phyloP scores from a whole-genome alignment of 2,888 invertebrate genomes.

The Apodemia zela region DNA sequence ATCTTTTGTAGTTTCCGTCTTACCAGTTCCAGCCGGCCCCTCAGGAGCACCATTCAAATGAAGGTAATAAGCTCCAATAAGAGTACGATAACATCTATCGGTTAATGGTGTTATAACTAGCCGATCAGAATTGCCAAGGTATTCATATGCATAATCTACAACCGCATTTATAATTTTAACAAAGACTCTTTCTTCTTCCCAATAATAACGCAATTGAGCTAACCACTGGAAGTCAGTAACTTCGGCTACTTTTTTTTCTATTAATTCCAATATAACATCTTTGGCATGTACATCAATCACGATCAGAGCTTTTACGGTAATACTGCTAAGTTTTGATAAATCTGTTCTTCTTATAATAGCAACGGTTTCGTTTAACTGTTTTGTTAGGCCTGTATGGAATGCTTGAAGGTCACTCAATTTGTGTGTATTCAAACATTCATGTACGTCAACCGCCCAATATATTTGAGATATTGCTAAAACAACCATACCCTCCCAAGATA shows the following conservation, averaged over 20 bases:
- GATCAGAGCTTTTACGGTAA: conserved; percentile 90
- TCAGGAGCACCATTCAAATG: conserved; percentile 92
- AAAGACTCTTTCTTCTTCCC: conserved; percentile 83
- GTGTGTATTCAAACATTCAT: conserved; percentile 82
- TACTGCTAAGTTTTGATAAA: conserved; percentile 85
- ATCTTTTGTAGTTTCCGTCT: conserved; percentile 96
- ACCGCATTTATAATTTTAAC: conserved; percentile 90
- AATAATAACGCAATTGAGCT: conserved; percentile 90
- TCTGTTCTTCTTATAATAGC: conserved; percentile 85
- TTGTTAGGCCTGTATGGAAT: conserved; percentile 77
- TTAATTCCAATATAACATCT: conserved; percentile 86
- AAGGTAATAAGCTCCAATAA: conserved; percentile 90
- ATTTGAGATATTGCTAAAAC: conserved; percentile 89
- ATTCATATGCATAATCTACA: conserved; percentile 90
- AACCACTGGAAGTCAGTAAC: conserved; percentile 92
- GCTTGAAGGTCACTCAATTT: conserved; percentile 77
- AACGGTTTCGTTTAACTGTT: conserved; percentile 87
- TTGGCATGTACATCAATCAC: conserved; percentile 93
- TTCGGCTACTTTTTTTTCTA: conserved; percentile 82
- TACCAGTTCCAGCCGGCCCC: conserved; percentile 93
- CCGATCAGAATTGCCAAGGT: conserved; percentile 89
- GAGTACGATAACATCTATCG: conserved; percentile 90
- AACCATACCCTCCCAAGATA: conserved; percentile 90
- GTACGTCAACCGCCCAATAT: conserved; percentile 90
- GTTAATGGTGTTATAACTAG: conserved; percentile 88